phyloP scores from a whole-genome alignment of 2,888 invertebrate genomes.

The Blera fallax region DNA sequence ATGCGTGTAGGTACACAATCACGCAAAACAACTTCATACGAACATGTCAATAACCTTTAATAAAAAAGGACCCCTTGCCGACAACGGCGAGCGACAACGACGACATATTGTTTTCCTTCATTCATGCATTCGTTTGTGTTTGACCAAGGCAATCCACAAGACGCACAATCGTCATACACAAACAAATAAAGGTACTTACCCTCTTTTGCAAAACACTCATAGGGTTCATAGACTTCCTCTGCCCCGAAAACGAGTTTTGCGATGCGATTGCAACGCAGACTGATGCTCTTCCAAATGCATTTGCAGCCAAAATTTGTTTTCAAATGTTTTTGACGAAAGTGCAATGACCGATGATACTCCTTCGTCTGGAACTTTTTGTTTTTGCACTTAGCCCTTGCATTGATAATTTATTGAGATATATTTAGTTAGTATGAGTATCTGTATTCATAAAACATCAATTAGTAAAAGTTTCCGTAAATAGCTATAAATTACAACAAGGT shows the following conservation, averaged over 20 bases:
- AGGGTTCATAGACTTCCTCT: slow-evolving; percentile 66
- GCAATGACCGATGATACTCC: slow-evolving; percentile 53
- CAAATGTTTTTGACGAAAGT: slow-evolving; percentile 42
- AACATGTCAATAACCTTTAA: slow-evolving; percentile 65
- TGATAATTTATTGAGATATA: too few species aligned
- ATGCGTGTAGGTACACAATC: background rate
- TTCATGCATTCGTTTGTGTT: slow-evolving; percentile 26
- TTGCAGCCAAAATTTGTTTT: slow-evolving; percentile 30
- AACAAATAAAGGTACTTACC: slow-evolving; percentile 51
- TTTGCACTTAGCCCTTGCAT: background rate
- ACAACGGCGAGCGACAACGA: background rate
- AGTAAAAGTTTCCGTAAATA: too few species aligned
- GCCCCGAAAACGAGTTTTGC: slow-evolving; percentile 37
- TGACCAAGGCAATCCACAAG: slow-evolving; percentile 40
- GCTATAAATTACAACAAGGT: background rate
- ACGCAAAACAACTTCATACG: slow-evolving; percentile 44
- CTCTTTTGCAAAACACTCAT: slow-evolving; percentile 68
- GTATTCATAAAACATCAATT: background rate
- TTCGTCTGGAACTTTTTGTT: slow-evolving; percentile 5
- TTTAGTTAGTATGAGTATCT: too few species aligned
- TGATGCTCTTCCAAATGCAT: background rate
- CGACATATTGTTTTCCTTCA: slow-evolving; percentile 31
- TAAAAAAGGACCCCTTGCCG: slow-evolving; percentile 54
- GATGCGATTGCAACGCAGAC: background rate
- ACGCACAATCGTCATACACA: slow-evolving; percentile 43